Base-by-base conservation (phyloP, 1,140 invertebrate genomes). In the Myzus persicae region DNA sequence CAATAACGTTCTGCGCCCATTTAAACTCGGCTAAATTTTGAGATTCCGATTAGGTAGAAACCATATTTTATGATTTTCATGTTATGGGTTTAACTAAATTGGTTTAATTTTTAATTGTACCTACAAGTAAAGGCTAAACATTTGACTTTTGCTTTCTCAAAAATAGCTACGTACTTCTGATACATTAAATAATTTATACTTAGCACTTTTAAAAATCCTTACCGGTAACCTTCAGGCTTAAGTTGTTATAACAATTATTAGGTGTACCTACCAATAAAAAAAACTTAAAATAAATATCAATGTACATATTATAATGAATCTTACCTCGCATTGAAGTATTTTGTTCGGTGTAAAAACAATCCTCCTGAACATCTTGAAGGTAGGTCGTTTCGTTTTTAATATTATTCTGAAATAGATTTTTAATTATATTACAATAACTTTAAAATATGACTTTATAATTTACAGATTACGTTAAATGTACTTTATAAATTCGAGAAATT, bases 311-410 rank as follows among this genome's bases (percentile, higher is more conserved):
- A 38, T 82, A 31, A n/a, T 42, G 31, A 67, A 26, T 48, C 90
- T 92, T 84, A 93, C 91, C 81, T 93, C 24, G 42, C 76, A 93
- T 93, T 2, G 91, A 93, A 20, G 46, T 85, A 85, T 93, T 93
- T 93, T 84, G 91, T 85, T 93, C 91, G n/a, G 81, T 38, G 46
- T 85, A 93, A 93, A 93, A 93, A 51, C 91, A 93, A 84, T 93
- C 91, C 22, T 93, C 91, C 24, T 54, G 91, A 14, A 92, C n/a
- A 92, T 92, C 48, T 92, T 82, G 90, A 93, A 93, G 91, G 54
- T 93, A 93, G 26, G 42, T 82, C 22, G 36, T 93, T 38, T 93
- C 91, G 81, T 26, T 38, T 84, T 93, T 93, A 48, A 93, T 93
- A 44, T 92, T 92, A 48, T 1, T 93, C 91, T 93, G 81, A 42